Evolutionary conservation across 2,888 invertebrate genomes (phyloP).

Genomic region (Diarsia dahlii): DNA sequence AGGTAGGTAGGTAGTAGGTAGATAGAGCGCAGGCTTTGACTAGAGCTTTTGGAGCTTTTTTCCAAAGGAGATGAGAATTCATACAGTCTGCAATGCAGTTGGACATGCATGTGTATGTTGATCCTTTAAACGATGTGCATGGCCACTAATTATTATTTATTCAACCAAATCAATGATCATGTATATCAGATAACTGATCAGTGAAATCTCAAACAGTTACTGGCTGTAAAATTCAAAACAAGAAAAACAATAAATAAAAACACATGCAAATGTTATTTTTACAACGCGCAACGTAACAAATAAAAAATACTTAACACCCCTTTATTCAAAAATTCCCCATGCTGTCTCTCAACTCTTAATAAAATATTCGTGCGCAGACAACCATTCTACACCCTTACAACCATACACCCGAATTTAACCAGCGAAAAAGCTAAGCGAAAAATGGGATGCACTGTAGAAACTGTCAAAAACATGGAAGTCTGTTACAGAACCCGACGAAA

Average conservation of each 20-base stretch:
- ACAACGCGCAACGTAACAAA: slow-evolving; percentile 5
- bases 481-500: slow-evolving; percentile 50
- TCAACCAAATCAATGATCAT: no score
- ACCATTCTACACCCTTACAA: slow-evolving; percentile 22
- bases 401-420: slow-evolving; percentile 43
- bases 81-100: no score
- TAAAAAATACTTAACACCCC: background rate
- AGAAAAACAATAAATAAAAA: background rate
- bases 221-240: background rate
- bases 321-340: background rate
- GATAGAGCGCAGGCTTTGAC: no score
- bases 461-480: slow-evolving; percentile 61
- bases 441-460: slow-evolving; percentile 52
- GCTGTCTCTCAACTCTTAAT: slow-evolving; percentile 10
- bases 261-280: background rate
- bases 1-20: no score
- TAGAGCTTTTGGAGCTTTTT: no score
- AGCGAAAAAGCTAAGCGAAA: slow-evolving; percentile 57
- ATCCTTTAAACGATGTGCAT: no score
- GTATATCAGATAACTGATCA: no score
- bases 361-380: slow-evolving; percentile 40
- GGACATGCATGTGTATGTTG: no score
- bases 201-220: no score
- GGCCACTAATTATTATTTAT: no score
- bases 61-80: no score